Conservation (phyloP, 2,113 vertebrate genomes). For the Apteryx owenii region DNA sequence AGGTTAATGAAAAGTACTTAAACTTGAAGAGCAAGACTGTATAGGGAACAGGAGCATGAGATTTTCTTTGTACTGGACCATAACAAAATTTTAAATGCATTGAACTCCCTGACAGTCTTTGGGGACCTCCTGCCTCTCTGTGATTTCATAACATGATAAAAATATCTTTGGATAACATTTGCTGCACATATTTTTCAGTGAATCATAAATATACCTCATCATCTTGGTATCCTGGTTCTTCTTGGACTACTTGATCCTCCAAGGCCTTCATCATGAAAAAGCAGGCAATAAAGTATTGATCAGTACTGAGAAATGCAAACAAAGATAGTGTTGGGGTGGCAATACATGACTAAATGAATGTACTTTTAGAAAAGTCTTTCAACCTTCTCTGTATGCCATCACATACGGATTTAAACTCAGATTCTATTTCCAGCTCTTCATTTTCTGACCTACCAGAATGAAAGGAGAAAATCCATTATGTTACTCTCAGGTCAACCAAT, state of each 20-base stretch:
- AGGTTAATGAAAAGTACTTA: neutral
- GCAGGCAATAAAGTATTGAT: conserved; percentile 18
- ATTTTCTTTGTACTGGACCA: neutral
- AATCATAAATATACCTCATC: conserved; percentile 84
- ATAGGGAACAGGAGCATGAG: neutral
- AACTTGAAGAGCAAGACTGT: neutral
- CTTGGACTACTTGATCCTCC: conserved; percentile 91
- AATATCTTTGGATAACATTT: neutral
- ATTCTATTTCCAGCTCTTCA: neutral
- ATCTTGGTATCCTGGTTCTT: conserved; percentile 85
- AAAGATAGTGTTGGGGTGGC: neutral
- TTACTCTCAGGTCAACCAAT: neutral
- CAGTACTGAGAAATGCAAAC: conserved; percentile 50
- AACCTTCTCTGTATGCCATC: neutral
- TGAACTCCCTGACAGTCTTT: neutral
- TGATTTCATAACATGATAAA: neutral
- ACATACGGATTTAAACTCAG: neutral
- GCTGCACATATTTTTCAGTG: neutral
- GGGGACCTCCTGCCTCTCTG: neutral
- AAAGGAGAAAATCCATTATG: neutral
- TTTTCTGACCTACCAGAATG: neutral
- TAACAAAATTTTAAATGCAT: neutral
- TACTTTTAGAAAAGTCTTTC: neutral
- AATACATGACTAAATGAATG: neutral
- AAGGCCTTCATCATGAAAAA: conserved; percentile 82